Percentiles rank a stretch among this genome's conserved stretches.
Conservation (phyloP, 2,113 vertebrate genomes). For the Callionymus lyra region DNA sequence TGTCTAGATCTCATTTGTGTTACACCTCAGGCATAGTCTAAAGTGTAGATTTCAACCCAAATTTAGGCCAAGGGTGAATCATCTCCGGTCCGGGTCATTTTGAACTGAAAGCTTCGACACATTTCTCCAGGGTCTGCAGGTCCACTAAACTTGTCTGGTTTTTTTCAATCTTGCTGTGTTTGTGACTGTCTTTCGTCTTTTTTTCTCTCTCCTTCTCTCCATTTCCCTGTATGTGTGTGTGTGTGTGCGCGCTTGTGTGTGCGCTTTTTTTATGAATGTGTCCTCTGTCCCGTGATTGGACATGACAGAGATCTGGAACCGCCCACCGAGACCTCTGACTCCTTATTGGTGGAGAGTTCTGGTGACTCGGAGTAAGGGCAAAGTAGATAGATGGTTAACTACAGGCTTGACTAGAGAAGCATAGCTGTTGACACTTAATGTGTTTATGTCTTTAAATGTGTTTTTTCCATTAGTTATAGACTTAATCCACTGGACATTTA, state of each 20-base stretch:
- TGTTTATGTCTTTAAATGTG: no score
- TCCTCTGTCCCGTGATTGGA: conserved; percentile 76
- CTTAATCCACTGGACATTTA: no score
- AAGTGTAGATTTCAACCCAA: no score
- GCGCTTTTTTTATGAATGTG: conserved; percentile 24
- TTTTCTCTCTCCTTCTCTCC: conserved; percentile 50
- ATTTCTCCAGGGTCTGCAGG: conserved; percentile 47
- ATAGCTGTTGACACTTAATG: conserved; percentile 2
- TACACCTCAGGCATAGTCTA: no score
- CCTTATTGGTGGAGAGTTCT: conserved; percentile 81
- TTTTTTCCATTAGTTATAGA: no score
- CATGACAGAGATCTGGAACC: conserved; percentile 84
- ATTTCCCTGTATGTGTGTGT: conserved; percentile 36
- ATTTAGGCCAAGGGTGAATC: no score
- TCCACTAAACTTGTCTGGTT: conserved; percentile 42
- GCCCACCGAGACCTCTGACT: conserved; percentile 79
- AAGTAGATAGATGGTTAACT: conserved; percentile 50
- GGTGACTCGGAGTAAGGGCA: conserved; percentile 84
- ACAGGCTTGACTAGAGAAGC: conserved; percentile 21
- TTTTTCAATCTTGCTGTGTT: conserved; percentile 59
- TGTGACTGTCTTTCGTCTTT: conserved; percentile 68
- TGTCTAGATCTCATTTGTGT: no score
- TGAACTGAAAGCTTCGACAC: not conserved
- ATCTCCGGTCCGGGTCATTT: no score
- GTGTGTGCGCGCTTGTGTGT: conserved; percentile 29